Evolutionary conservation across 2,888 invertebrate species (phyloP), one percentile per base, ranked within the genome.

Genomic region (Dyspetes luteomarginatus): DNA sequence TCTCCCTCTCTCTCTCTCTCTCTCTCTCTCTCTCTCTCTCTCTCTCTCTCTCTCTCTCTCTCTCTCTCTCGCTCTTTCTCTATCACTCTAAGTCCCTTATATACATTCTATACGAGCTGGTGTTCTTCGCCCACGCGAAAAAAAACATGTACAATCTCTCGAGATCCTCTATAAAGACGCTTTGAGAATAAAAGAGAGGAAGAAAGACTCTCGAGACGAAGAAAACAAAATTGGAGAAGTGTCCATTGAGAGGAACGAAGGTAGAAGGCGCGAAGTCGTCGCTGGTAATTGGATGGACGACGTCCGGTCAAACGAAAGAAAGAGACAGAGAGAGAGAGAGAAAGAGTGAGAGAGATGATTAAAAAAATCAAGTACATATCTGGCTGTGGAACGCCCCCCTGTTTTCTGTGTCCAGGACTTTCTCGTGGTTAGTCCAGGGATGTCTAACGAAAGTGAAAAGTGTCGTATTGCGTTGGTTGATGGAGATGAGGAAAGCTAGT

Each of bases 231-330:
- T 80, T 60, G 62, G 43, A 55, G 36, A 72, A 76, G 67, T 60
- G 64, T 5, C 58, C 58, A 60, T 64, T 64, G 72, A 41, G 55
- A 72, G 12, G 62, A 67, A 67, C 72, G 72, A 78, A 77, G 78
- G 64, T 78, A 58, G 62, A 77, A 69, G 56, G 68, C 69, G 58
- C 69, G 41, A 81, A 55, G 69, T 74, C 41, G 15, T 9, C 73
- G 30, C 45, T 56, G 74, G 78, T 81, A 81, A 81, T 81, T 78
- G 81, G 78, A 78, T 78, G 78, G 74, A 77, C 81, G 78, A 74
- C 81, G 68, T 81, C 77, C 81, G 77, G 76, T 69, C 58, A 73
- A 65, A 64, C 30, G 28, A 43, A 55, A 56, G 56, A 52, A n/a
- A n/a, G n/a, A n/a, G n/a, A n/a, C n/a, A n/a, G n/a, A n/a, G n/a